These are phyloP conservation scores for Drosophila pseudotakahashii DNA, from an alignment of 2,888 invertebrate species.

Conservation along the genomic window DNA sequence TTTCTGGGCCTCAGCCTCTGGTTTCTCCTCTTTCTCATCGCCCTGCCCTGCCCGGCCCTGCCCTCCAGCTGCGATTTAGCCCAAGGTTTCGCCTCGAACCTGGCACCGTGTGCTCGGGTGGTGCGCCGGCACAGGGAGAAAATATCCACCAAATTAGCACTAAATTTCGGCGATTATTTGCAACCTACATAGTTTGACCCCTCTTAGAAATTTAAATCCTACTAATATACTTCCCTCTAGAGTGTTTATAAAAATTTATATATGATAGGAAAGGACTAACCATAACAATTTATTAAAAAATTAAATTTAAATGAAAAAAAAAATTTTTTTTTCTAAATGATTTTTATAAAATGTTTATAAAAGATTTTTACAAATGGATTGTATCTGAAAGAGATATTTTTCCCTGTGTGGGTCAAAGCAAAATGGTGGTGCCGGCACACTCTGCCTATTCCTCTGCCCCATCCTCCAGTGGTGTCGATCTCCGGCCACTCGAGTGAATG, in stretches of 20 bases:
- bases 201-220: too few relatives aligned
- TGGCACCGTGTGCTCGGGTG: conserved; percentile 15
- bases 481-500: conserved; percentile 31
- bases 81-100: conserved; percentile 4
- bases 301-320: too few relatives aligned
- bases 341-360: too few relatives aligned
- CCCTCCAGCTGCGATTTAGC: conserved; percentile 32
- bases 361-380: too few relatives aligned
- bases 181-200: too few relatives aligned
- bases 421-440: conserved; percentile 40
- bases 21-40: not conserved
- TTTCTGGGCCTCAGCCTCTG: conserved; percentile 17
- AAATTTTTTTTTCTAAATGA: too few relatives aligned
- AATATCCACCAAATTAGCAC: not conserved
- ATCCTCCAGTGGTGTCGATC: conserved; percentile 40
- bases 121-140: conserved; percentile 17
- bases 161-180: too few relatives aligned
- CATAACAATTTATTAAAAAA: too few relatives aligned
- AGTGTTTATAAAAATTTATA: too few relatives aligned
- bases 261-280: too few relatives aligned
- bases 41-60: conserved; percentile 30
- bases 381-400: not conserved
- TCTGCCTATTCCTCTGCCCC: conserved; percentile 13
- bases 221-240: too few relatives aligned
- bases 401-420: conserved; percentile 15